Evolutionary conservation across 2,113 vertebrate species (phyloP).

Genomic region (Tauraco erythrolophus): DNA sequence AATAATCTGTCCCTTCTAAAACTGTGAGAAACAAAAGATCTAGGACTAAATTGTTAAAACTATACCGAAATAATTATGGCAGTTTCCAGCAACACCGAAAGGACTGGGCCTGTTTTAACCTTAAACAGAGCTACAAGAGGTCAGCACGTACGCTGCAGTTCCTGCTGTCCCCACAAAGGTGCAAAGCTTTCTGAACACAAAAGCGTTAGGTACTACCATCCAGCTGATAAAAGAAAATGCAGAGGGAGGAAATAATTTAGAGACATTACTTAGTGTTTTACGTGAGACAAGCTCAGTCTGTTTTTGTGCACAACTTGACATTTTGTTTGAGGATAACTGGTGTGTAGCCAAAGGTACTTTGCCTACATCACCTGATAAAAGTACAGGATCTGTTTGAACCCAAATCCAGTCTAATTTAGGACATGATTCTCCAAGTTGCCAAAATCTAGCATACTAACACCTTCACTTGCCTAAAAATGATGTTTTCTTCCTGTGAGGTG

Average conservation of each 20-base stretch:
- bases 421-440: neutral
- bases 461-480: neutral
- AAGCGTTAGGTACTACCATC: neutral
- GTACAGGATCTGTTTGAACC: neutral
- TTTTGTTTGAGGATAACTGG: neutral
- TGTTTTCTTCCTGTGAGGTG: neutral
- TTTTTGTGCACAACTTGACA: rapidly evolving
- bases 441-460: rapidly evolving
- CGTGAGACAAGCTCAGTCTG: rapidly evolving
- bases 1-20: neutral
- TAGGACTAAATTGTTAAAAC: neutral
- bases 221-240: rapidly evolving
- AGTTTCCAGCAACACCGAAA: neutral
- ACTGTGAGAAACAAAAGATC: neutral
- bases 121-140: neutral
- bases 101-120: neutral
- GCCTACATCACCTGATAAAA: rapidly evolving
- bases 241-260: neutral
- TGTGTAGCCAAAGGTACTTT: neutral
- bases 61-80: neutral
- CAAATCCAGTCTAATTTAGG: neutral
- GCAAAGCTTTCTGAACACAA: neutral
- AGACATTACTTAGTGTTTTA: too few species aligned
- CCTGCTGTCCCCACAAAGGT: neutral
- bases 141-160: neutral